Base-by-base conservation (phyloP, 2,113 vertebrate species). In the Ammodytes marinus region DNA sequence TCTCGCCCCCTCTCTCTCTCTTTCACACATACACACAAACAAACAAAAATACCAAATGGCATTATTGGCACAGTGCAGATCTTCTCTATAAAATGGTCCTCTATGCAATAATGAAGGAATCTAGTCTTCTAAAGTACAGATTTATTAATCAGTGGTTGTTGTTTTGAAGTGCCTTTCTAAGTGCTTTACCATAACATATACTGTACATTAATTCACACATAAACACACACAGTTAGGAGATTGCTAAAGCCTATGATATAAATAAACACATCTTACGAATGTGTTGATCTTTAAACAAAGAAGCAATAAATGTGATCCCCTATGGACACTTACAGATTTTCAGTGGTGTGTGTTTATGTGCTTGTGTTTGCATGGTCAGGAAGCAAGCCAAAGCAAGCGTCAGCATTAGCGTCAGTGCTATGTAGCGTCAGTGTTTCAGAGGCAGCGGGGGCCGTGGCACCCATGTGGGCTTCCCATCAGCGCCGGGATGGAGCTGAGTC, bases 381-480 rank as follows among this genome's bases (percentile, higher is more conserved):
- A 86, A 86, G 81, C 84, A 57, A 80, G 84, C 86, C 87, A 89
- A 86, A 89, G 78, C 79, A 46, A 77, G 75, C 78, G 79, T 92
- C 86, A 90, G 89, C 84, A 69, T 75, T 79, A 67, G 91, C 92
- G 86, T 93, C 94, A 94, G 88, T 81, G 88, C 86, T 74, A 86
- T 60, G 90, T 87, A 93, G 91, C 86, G 49, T 95, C 94, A 94
- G 83, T 89, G 93, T 93, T 93, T 93, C 93, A 94, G 89, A 86
- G 91, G 85, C 92, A 93, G 93, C 91, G 90, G 92, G 93, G 88
- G 93, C 88, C 66, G 39, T 43, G 73, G 93, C 93, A 87, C 94
- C 92, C 94, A 95, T 92, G 93, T 90, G 75, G 94, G 91, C 91
- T 93, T 95, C 93, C 83, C 86, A 93, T 94, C 93, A 95, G 91